Conservation (phyloP, 2,113 vertebrate species). For the Tragelaphus strepsiceros region DNA sequence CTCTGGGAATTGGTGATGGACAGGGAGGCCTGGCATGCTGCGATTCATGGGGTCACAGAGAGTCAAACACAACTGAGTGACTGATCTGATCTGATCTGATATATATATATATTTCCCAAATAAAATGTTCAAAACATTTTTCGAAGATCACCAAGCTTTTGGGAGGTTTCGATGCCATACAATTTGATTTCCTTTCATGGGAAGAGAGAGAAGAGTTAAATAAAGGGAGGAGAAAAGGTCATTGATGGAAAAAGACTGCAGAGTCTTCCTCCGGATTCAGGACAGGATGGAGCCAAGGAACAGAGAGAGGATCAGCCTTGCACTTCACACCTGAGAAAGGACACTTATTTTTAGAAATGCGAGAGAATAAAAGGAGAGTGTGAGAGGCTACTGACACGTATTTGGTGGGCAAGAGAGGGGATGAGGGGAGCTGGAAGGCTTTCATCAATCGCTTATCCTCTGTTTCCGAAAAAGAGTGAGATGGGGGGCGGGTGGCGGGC, state of each 20-base stretch:
- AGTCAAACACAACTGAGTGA: too few species aligned
- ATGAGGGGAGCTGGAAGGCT: neutral
- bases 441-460: neutral
- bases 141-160: neutral
- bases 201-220: neutral
- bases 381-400: rapidly evolving
- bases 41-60: too few species aligned
- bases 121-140: neutral
- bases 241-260: neutral
- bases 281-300: neutral
- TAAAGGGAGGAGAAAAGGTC: neutral
- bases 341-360: neutral
- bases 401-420: neutral
- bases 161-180: neutral
- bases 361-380: neutral
- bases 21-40: too few species aligned
- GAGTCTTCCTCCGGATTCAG: neutral
- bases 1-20: too few species aligned
- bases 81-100: too few species aligned
- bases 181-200: neutral
- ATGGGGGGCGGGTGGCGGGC: rapidly evolving
- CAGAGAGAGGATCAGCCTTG: rapidly evolving
- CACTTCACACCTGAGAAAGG: neutral
- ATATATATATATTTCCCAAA: neutral
- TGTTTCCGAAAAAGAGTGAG: neutral